phyloP scores from a whole-genome alignment of 2,113 vertebrate genomes.

The Scophthalmus maximus region DNA sequence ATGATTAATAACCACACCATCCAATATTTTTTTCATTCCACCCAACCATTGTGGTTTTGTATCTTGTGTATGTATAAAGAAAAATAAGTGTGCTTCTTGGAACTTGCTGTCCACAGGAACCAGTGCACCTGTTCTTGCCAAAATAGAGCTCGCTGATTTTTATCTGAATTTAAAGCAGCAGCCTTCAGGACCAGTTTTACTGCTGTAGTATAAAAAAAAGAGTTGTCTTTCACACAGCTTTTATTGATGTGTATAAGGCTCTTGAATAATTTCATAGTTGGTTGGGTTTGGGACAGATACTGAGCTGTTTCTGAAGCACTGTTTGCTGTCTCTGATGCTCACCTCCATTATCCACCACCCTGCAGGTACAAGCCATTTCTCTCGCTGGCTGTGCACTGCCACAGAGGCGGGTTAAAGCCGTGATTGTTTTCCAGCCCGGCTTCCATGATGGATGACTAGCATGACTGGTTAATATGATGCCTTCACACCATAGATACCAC shows the following conservation, averaged over 20 bases:
- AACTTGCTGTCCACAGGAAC: not conserved
- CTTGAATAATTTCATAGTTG: slow-evolving; percentile 56
- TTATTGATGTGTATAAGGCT: slow-evolving; percentile 43
- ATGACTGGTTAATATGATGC: slow-evolving; percentile 61
- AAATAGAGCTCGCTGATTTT: slow-evolving; percentile 18
- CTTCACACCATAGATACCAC: slow-evolving; percentile 46
- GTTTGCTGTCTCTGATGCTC: slow-evolving; percentile 55
- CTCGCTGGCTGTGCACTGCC: slow-evolving; percentile 49
- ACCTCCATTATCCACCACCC: slow-evolving; percentile 63
- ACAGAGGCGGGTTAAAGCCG: slow-evolving; percentile 61
- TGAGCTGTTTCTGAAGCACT: slow-evolving; percentile 32
- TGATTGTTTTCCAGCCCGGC: slow-evolving; percentile 72
- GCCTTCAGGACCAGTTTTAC: slow-evolving; percentile 10
- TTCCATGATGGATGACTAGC: slow-evolving; percentile 70
- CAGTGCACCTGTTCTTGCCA: not conserved
- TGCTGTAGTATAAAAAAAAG: slow-evolving; percentile 28
- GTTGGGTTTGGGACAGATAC: slow-evolving; percentile 41
- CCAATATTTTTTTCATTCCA: not conserved
- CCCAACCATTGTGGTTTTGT: not conserved
- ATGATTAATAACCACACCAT: not conserved
- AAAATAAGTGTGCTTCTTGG: not conserved
- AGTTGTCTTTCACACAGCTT: slow-evolving; percentile 25
- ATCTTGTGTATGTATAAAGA: not conserved
- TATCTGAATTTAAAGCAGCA: slow-evolving; percentile 31
- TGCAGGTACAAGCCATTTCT: slow-evolving; percentile 68